Base-by-base conservation (phyloP, 1,140 invertebrate species). In the Xylocopa sonorina region DNA sequence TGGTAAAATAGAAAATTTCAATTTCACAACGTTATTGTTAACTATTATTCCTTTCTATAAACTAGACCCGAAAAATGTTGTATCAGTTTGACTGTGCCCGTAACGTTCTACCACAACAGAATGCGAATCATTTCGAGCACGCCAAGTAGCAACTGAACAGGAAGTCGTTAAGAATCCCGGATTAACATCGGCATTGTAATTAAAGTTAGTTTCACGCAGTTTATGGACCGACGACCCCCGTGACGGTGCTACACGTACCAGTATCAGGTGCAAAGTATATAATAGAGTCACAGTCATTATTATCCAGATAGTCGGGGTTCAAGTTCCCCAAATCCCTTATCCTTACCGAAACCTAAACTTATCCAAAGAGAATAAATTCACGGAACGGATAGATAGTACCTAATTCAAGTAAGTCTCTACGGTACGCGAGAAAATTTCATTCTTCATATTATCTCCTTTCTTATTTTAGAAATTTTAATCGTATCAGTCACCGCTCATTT, bases 171-270 rank as follows among this genome's bases (percentile, higher is more conserved):
- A 43, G 62, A 64, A 46, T 64, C 62, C 41, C 9, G 62, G 41
- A 64, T 64, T 64, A 64, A 64, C 62, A 64, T 64, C 62, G 41
- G 16, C 41, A 41, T 64, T 64, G 41, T 64, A 64, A 64, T 64
- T 43, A 18, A 64, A 64, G 62, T 64, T 43, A 64, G 62, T 64
- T 64, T 29, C 24, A 14, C 41, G 41, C 16, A 64, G 62, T 64
- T 64, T 64, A 64, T 64, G 46, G 24, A 64, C 55, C 55, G 55
- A 50, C 48, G 21, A 50, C 57, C 38, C 27, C 7, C 24, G 62
- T 41, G 38, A 38, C 18, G 16, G 38, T 64, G 62, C 24, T 43
- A 64, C 43, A 64, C 38, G 62, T 21, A 41, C 41, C 41, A 64
- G 41, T 64, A 64, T 64, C 62, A 46, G 24, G 62, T 29, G 62